Evolutionary conservation across 1,140 invertebrate genomes (phyloP), one percentile per base, ranked within the genome.

Genomic region (Agraylea sexmaculata): DNA sequence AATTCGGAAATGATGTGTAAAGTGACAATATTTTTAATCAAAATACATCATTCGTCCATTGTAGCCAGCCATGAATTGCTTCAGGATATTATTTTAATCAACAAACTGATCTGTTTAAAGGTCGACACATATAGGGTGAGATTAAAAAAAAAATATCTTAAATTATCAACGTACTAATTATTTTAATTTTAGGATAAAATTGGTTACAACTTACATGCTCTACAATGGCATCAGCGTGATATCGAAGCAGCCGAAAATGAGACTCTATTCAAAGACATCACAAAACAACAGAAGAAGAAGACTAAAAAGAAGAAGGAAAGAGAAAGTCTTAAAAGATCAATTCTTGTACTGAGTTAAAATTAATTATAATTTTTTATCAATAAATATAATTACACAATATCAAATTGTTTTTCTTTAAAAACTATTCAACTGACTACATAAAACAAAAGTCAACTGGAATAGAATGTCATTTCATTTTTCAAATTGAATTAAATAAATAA

Each of bases 201-300:
- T 37, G 91, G 89, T 3, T 87, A 81, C 56, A 98, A 97, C 67
- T 59, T 86, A 32, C 80, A 88, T 57, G 88, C 80, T 0, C 64
- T 96, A 48, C 68, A 77, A 37, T 80, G 87, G 55, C 51, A 89
- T 10, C 78, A 86, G 55, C 66, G 77, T 31, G 68, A 80, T 41
- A 66, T 87, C n/a, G 90, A 94, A 61, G 74, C 80, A 45, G 66
- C 71, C n/a, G 76, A 89, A 49, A 77, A 80, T 36, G 72, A 88
- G 11, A 75, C 79, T 51, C 65, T 93, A 42, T 97, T 97, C 64
- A 70, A 65, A 40, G 89, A 92, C 57, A 83, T 87, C 1, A 78
- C 76, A 1, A 62, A 69, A 42, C 70, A 69, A 34, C 71, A 72
- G 15, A 77, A 76, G 46, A 68, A 77, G 18, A 77, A 73, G 25